Evolutionary conservation across 2,797 vertebrate genomes (phyloP), one percentile per base, ranked within the genome.

Genomic region (Chloroceryle inda): DNA sequence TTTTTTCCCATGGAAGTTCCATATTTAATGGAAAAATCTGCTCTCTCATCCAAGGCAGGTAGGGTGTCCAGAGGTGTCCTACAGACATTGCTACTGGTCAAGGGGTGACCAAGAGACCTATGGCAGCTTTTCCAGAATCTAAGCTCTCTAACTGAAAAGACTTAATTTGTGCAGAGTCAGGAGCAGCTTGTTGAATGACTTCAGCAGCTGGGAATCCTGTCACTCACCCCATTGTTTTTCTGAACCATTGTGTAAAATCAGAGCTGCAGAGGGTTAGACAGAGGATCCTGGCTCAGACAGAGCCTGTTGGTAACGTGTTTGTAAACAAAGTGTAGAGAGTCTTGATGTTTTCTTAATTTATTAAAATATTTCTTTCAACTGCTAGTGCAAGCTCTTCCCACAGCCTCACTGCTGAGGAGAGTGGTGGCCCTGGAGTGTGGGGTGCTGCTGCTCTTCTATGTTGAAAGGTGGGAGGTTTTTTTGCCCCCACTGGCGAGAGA

Each of bases 131-230:
- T 88, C 89, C 64, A 84, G 71, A 94, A 47, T 45, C 29, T 67
- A 26, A 74, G 21, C 50, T 55, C 47, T 23, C 75, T 73, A 55
- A 44, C 59, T 96, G 76, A 77, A 90, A 92, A 79, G 73, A 22
- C 35, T 21, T 40, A 5, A 5, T 95, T 97, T 95, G 85, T 96
- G 94, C 88, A 76, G 86, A 94, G 96, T 92, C 85, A 93, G 29
- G 88, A 89, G 82, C 81, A 89, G 94, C 88, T 89, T 10, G 3
- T 50, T 17, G 82, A 86, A 80, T 97, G 90, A 96, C 72, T 96
- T 97, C 96, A 97, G 53, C 89, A 90, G 94, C 68, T 93, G 95
- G 85, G 96, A 95, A 96, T 96, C 69, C 84, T 83, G 89, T 80
- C 64, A 22, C 75, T 96, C 74, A 86, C 33, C 72, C 61, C 73